Base-by-base conservation (phyloP, 2,113 vertebrate species). In the Bombycilla garrulus region DNA sequence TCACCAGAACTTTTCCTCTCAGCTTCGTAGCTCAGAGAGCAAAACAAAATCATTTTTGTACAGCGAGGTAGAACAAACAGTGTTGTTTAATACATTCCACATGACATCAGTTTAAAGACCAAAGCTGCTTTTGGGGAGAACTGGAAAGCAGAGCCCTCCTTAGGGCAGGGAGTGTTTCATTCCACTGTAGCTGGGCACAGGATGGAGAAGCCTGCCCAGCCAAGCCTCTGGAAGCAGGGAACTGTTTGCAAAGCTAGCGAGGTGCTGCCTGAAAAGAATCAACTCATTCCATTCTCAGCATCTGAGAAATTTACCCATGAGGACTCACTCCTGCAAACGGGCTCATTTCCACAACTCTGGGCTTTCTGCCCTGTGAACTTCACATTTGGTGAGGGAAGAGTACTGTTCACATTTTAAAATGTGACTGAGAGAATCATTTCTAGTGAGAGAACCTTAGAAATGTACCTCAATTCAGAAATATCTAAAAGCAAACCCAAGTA, bases 191-290 rank as follows among this genome's bases (percentile, higher is more conserved):
- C 15, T 35, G 54, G 17, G 51, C 54, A 48, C 53, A 81, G 60
- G 38, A 31, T 7, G 42, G 47, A 20, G 35, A 29, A 81, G 16
- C 33, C 23, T 66, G 24, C 47, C 76, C 67, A 73, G 64, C 10
- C 44, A 38, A 0, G 0, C 36, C 26, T 13, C 45, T 65, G 42
- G 58, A 40, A 65, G 45, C 5, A 33, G 42, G 6, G 28, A 48
- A 5, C 2, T 70, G 42, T 11, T 58, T 61, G 53, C 31, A 78
- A 58, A 48, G 17, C 12, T 54, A 42, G 28, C 22, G n/a, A 66
- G 36, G 25, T 22, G 6, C n/a, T 86, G n/a, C 22, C 42, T 21
- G 15, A 45, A 57, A 58, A 57, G 22, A 77, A 47, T 26, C 45
- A 31, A 14, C 26, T 74, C 26, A 5, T 79, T 47, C 66, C 19